A percentile compares a stretch with the other conserved stretches of the same genome.
phyloP scores from a whole-genome alignment of 1,140 invertebrate species.

The Drosophila bifasciata region DNA sequence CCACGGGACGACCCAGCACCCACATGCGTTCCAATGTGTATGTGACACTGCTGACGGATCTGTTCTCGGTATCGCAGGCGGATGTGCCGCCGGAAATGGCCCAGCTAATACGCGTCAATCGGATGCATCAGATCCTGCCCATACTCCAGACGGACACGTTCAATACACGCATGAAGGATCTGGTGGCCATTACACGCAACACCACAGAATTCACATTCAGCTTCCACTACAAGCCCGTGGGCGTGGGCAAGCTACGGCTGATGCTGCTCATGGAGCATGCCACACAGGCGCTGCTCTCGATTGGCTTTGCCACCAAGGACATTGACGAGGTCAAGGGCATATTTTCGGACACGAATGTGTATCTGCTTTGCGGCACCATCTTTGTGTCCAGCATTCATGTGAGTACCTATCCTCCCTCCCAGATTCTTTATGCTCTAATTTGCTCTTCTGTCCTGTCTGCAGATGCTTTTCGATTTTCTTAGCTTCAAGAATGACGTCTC shows the following conservation, averaged over 20 bases:
- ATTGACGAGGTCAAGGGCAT: conserved; percentile 98
- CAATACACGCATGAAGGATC: conserved; percentile 90
- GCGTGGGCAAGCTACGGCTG: conserved; percentile 89
- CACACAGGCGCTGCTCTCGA: conserved; percentile 88
- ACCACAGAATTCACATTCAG: conserved; percentile 86
- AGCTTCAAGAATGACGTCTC: conserved; percentile 99
- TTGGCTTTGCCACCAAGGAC: conserved; percentile 97
- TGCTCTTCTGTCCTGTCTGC: conserved; percentile 61
- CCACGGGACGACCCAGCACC: conserved; percentile 74
- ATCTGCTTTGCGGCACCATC: conserved; percentile 96
- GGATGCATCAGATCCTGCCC: conserved; percentile 90
- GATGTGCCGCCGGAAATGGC: conserved; percentile 88
- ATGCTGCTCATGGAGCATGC: conserved; percentile 92
- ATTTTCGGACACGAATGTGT: conserved; percentile 97
- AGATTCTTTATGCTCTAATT: no score
- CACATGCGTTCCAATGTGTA: conserved; percentile 87
- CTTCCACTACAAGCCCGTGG: conserved; percentile 87
- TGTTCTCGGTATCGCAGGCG: conserved; percentile 85
- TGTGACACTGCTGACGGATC: conserved; percentile 87
- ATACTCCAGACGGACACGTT: conserved; percentile 93
- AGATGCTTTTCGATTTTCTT: conserved; percentile 98
- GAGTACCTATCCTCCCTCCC: conserved; percentile 86
- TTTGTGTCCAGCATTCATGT: conserved; percentile 97
- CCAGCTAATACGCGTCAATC: conserved; percentile 85
- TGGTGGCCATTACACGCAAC: conserved; percentile 87